Base-by-base conservation (phyloP, 2,113 vertebrate species). In the Colistium nudipinnis region DNA sequence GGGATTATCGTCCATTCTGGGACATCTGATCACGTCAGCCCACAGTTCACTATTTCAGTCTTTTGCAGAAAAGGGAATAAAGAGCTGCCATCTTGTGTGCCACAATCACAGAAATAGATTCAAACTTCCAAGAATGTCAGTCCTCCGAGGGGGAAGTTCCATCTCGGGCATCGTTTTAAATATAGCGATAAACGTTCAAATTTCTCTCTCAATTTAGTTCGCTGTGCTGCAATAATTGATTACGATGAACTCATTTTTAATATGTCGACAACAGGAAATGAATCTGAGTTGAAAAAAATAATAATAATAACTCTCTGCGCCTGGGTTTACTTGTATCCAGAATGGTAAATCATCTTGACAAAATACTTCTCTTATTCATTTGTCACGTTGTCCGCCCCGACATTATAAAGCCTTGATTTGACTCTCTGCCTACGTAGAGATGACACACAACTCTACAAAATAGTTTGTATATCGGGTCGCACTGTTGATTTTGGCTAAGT, bases 31-130 rank as follows among this genome's bases (percentile, higher is more conserved):
- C 62, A 25, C 49, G 49, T 62, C 41, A 56, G 19, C 11, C 24
- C 38, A 41, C 19, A 45, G 30, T 71, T 71, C 62, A 60, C 60
- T 22, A n/a, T 36, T 81, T 68, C 62, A 73, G 83, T 84, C 76
- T 53, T 49, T 47, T 13, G 36, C 30, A 33, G 5, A 60, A 33
- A 49, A 19, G 22, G 5, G 27, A 39, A 19, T 44, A 61, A 67
- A 51, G 62, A n/a, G 76, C 65, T 38, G 27, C 75, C 68, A 49
- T 25, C 14, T 5, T 45, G 17, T 38, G 48, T 17, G 56, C 27
- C 12, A 35, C 1, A 16, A 28, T 60, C 49, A 45, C 63, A 44
- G 60, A 56, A 67, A 64, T 4, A 52, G 66, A 80, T 84, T 75
- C 75, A 38, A 20, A 7, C n/a, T 35, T 20, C 30, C 27, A 31